Percentiles rank a stretch among this genome's conserved stretches.
These are phyloP conservation scores for Cheilosia scutellata DNA, from an alignment of 2,888 invertebrate genomes.

Conservation along the genomic window DNA sequence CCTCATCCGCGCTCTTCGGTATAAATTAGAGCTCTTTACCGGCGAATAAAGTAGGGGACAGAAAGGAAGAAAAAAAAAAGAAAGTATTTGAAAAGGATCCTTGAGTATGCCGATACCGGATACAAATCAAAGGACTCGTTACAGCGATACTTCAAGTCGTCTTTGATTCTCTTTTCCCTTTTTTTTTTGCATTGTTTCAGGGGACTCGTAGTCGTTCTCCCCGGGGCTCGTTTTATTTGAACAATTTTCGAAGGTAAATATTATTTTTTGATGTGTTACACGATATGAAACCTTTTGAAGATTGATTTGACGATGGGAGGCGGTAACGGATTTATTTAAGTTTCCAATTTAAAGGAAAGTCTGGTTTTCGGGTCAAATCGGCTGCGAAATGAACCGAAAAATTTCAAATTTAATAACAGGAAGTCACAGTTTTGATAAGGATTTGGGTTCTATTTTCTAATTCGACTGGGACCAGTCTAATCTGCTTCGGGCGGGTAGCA, in stretches of 20 bases:
- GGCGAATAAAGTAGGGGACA: conserved; percentile 9
- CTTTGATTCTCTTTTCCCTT: conserved; percentile 31
- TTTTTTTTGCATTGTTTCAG: conserved; percentile 44
- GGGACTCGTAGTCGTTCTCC: conserved; percentile 19
- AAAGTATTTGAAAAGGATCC: conserved; percentile 59
- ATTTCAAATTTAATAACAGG: conserved; percentile 9
- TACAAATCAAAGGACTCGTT: conserved; percentile 73
- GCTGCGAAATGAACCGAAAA: conserved; percentile 3
- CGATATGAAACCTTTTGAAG: conserved; percentile 43
- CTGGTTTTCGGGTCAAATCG: conserved; percentile 28
- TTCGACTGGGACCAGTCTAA: too few relatives aligned
- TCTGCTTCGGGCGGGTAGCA: too few relatives aligned
- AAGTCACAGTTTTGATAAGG: too few relatives aligned
- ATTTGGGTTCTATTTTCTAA: too few relatives aligned
- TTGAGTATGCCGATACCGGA: conserved; percentile 67
- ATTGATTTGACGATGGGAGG: conserved; percentile 26
- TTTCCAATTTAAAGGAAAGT: not conserved
- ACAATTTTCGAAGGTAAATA: conserved; percentile 69
- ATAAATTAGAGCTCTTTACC: conserved; percentile 68
- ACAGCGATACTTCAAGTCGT: conserved; percentile 60
- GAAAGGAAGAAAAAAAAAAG: conserved; percentile 12
- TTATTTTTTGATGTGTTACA: conserved; percentile 69
- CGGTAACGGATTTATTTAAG: not conserved
- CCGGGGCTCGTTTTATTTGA: conserved; percentile 51
- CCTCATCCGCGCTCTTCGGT: conserved; percentile 61